Evolutionary conservation across 2,113 vertebrate genomes (phyloP).

Genomic region (Dryoscopus gambensis): DNA sequence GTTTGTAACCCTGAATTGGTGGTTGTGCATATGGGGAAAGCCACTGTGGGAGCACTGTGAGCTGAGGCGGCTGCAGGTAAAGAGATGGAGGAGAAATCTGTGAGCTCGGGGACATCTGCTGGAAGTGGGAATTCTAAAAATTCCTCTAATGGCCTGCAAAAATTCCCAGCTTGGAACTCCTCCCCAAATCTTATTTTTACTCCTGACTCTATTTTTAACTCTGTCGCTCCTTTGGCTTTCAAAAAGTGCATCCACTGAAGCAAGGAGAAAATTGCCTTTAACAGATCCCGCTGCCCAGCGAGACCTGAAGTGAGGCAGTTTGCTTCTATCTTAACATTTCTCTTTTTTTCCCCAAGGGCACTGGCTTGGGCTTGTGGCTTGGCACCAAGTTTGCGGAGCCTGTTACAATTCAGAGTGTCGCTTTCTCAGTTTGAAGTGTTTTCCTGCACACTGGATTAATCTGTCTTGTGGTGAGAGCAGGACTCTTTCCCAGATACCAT

Average conservation of each 20-base stretch:
- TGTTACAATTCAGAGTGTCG: background rate
- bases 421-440: background rate
- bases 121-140: background rate
- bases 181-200: conserved; percentile 6
- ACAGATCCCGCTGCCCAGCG: background rate
- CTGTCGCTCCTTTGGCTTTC: background rate
- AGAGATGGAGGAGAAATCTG: background rate
- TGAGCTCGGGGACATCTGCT: background rate
- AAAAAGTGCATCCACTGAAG: background rate
- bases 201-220: background rate
- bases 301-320: background rate
- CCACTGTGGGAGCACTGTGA: background rate
- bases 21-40: background rate
- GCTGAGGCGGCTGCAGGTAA: background rate
- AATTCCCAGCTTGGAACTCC: background rate
- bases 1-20: background rate
- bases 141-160: background rate
- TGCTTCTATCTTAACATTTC: background rate
- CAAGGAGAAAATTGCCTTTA: background rate
- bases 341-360: background rate
- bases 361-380: background rate
- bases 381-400: background rate
- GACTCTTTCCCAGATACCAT: background rate
- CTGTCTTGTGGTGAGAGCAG: background rate
- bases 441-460: background rate